Conservation (phyloP, 2,797 vertebrate species). For the Amblyraja radiata region DNA sequence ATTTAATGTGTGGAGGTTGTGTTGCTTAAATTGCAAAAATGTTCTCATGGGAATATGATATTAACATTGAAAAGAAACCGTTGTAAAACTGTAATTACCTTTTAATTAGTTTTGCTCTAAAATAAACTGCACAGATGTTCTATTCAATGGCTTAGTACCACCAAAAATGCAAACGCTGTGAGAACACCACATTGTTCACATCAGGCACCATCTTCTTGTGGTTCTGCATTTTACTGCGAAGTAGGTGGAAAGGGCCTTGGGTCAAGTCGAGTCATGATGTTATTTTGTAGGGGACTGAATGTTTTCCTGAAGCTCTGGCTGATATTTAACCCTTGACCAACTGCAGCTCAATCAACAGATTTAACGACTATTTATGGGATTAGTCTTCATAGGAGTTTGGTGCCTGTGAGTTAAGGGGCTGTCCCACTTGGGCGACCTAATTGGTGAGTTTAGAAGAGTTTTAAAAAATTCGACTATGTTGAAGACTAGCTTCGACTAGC, state of each 20-base stretch:
- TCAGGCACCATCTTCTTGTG: not conserved
- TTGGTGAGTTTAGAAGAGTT: no score
- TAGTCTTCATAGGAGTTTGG: not conserved
- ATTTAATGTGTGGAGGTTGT: not conserved
- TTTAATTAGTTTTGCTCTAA: conserved; percentile 13
- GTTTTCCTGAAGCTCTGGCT: not conserved
- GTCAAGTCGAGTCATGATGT: no score
- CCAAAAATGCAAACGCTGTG: not conserved
- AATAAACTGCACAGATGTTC: not conserved
- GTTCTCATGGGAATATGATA: not conserved
- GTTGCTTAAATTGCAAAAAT: not conserved
- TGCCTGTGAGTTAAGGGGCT: not conserved
- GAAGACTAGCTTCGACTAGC: no score
- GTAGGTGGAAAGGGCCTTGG: no score
- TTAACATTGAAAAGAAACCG: not conserved
- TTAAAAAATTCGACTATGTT: no score
- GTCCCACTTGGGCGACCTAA: no score
- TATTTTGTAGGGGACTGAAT: no score
- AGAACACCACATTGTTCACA: not conserved
- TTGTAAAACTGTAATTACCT: conserved; percentile 27
- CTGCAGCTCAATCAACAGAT: not conserved
- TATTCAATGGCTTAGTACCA: not conserved
- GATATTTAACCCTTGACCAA: not conserved
- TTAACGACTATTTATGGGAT: not conserved
- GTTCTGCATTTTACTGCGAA: no score